Conservation (phyloP, 2,113 vertebrate genomes). For the Pyxicephalus adspersus region DNA sequence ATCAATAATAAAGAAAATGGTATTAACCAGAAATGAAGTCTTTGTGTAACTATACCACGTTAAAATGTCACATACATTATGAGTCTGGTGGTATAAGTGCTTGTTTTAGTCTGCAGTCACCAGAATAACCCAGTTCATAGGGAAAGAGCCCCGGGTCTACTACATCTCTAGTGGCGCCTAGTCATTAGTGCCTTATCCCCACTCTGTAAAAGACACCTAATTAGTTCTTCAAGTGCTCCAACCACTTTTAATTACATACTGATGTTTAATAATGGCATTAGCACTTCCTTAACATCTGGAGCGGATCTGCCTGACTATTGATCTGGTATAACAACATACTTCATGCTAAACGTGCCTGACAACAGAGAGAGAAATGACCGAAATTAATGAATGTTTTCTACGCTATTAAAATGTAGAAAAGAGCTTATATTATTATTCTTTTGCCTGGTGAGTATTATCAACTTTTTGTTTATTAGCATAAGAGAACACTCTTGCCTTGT, state of each 20-base stretch:
- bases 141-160: neutral
- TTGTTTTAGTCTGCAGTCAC: neutral
- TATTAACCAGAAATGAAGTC: neutral
- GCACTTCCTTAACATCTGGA: conserved; percentile 39
- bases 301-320: conserved; percentile 21
- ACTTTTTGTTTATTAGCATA: too few species aligned
- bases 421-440: neutral
- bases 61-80: neutral
- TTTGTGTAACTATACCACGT: conserved; percentile 1
- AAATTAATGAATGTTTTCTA: neutral
- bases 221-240: conserved; percentile 13
- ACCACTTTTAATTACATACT: conserved; percentile 17
- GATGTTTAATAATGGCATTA: conserved; percentile 26
- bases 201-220: conserved; percentile 25
- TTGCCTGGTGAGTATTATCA: neutral
- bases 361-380: neutral
- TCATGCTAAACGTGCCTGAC: neutral
- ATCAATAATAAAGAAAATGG: conserved; percentile 4
- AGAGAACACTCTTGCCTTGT: too few species aligned
- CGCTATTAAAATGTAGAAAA: neutral
- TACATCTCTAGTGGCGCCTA: neutral
- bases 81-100: conserved; percentile 5
- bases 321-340: conserved; percentile 25
- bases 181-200: conserved; percentile 33
- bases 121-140: neutral